A percentile compares a stretch with the other conserved stretches of the same genome.
Conservation (phyloP, 2,888 invertebrate species). For the Troides oblongomaculatus region DNA sequence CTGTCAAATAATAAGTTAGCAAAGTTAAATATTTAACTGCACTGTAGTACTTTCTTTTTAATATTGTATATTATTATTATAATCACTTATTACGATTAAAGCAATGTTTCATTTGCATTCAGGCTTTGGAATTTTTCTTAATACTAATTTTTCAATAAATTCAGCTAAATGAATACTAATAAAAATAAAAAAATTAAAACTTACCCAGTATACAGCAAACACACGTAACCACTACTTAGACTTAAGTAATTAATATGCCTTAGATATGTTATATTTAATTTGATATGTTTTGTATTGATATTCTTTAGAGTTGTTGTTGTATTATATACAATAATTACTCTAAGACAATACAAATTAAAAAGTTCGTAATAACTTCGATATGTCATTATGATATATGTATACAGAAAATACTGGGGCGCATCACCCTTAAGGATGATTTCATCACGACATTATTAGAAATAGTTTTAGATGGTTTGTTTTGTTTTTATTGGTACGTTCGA, state of each 20-base stretch:
- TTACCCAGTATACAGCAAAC: slow-evolving; percentile 7
- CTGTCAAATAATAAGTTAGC: too few species aligned
- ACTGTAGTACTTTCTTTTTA: too few species aligned
- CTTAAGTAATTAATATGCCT: slow-evolving; percentile 33
- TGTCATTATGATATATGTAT: slow-evolving; percentile 32
- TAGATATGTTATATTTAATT: slow-evolving; percentile 58
- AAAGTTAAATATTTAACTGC: too few species aligned
- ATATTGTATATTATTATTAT: too few species aligned
- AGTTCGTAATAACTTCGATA: slow-evolving; percentile 18
- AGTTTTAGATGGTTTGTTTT: slow-evolving; percentile 32
- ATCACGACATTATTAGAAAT: slow-evolving; percentile 11
- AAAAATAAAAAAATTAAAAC: background rate
- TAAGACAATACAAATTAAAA: slow-evolving; percentile 59
- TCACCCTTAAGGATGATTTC: slow-evolving; percentile 62
- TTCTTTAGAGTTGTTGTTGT: slow-evolving; percentile 76
- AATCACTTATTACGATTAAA: too few species aligned
- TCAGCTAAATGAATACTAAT: background rate
- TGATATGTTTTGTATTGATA: slow-evolving; percentile 79
- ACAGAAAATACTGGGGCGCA: slow-evolving; percentile 54
- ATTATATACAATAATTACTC: slow-evolving; percentile 67
- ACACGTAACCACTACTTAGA: slow-evolving; percentile 23
- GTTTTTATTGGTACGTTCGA: slow-evolving; percentile 34
- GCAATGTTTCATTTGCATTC: too few species aligned
- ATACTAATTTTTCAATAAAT: background rate
- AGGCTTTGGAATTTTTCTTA: too few species aligned